A percentile compares a stretch with the other conserved stretches of the same genome.
These are phyloP conservation scores for Sarcophaga peregrina DNA, from an alignment of 1,140 invertebrate genomes.

Conservation along the genomic window DNA sequence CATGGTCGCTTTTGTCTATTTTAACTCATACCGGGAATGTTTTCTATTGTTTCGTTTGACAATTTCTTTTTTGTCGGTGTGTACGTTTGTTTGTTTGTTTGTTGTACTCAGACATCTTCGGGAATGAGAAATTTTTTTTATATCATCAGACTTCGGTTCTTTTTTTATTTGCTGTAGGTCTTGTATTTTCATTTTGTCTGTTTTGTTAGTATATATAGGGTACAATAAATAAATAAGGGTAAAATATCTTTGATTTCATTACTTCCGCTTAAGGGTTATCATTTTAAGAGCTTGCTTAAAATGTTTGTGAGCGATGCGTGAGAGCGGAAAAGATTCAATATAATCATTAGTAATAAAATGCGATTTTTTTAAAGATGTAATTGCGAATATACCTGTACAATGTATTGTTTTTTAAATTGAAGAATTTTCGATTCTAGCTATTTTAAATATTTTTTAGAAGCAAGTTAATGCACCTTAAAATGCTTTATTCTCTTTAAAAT, in stretches of 20 bases:
- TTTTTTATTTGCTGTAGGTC: neutral
- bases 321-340: no score
- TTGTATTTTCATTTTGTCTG: slow-evolving; percentile 6
- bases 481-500: no score
- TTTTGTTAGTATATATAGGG: no score
- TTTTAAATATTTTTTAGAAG: no score
- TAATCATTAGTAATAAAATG: no score
- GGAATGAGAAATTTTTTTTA: neutral
- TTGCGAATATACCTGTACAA: no score
- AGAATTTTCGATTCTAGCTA: no score
- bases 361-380: no score
- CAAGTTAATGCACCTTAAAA: no score
- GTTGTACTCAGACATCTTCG: neutral
- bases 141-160: slow-evolving; percentile 10
- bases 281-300: neutral
- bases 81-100: neutral
- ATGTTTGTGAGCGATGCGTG: no score
- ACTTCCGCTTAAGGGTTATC: slow-evolving; percentile 24
- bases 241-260: slow-evolving; percentile 6
- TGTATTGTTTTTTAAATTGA: no score
- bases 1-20: slow-evolving; percentile 26
- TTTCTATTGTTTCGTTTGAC: slow-evolving; percentile 22
- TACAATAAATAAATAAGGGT: neutral
- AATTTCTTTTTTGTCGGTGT: slow-evolving; percentile 1
- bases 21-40: slow-evolving; percentile 21